Percentiles rank a stretch among this genome's conserved stretches.
phyloP scores from a whole-genome alignment of 2,113 vertebrate species.

The Sapayoa aenigma region DNA sequence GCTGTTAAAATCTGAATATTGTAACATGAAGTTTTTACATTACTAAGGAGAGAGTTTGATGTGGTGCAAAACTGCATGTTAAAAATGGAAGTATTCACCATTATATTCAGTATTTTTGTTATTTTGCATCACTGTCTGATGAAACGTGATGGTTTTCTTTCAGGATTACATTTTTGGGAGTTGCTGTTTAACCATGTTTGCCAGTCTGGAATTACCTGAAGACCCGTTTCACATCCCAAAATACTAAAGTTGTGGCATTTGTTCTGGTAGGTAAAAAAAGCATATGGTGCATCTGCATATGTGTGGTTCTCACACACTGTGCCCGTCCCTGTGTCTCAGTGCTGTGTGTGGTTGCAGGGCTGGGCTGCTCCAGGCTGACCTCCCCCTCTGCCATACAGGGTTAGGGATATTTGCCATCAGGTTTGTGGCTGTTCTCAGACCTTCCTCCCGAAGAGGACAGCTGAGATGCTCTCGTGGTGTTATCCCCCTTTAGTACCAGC shows the following conservation, averaged over 20 bases:
- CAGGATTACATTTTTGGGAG: constrained; percentile 55
- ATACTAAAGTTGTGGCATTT: constrained; percentile 30
- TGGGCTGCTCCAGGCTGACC: not conserved
- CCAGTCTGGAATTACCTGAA: constrained; percentile 58
- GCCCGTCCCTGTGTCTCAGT: not conserved
- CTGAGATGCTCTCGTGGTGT: not conserved
- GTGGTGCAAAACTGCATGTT: not conserved
- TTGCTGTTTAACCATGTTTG: constrained; percentile 58
- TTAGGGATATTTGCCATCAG: not conserved
- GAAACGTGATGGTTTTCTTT: not conserved
- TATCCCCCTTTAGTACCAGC: not conserved
- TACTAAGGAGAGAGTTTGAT: not conserved
- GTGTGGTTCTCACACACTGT: not conserved
- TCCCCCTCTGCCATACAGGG: not conserved
- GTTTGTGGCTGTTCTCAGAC: not conserved
- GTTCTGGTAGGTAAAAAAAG: constrained; percentile 61
- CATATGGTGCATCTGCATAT: not conserved
- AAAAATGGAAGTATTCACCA: not conserved
- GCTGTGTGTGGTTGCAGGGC: not conserved
- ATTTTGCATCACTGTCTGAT: not conserved
- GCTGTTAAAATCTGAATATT: not conserved
- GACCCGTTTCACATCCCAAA: constrained; percentile 27
- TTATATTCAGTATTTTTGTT: not conserved
- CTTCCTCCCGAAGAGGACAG: not conserved
- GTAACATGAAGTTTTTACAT: not conserved